Conservation (phyloP, 2,113 vertebrate genomes). For the Megaleporinus macrocephalus region DNA sequence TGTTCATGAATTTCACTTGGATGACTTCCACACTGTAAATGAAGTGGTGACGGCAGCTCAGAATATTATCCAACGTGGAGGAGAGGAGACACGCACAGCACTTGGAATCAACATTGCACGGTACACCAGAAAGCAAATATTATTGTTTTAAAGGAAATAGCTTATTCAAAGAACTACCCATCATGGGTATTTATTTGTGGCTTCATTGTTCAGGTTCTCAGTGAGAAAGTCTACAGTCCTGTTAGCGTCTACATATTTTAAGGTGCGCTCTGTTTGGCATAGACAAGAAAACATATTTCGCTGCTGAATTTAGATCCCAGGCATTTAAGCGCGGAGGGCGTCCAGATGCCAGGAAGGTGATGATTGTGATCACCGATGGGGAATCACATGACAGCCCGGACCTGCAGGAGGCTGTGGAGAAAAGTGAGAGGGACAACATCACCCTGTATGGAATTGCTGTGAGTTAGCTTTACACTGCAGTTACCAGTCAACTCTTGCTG, state of each 20-base stretch:
- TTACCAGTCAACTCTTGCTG: not conserved
- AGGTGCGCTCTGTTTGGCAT: not conserved
- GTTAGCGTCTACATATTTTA: not conserved
- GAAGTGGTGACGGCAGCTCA: conserved; percentile 90
- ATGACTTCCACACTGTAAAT: conserved; percentile 88
- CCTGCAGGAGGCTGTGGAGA: conserved; percentile 85
- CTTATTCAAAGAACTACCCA: not conserved
- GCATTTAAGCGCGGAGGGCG: conserved; percentile 90
- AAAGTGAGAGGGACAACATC: conserved; percentile 90
- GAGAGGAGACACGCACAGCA: conserved; percentile 92
- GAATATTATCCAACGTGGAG: conserved; percentile 90
- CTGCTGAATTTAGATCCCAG: conserved; percentile 67
- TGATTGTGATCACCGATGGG: conserved; percentile 97
- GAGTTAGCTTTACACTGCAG: conserved; percentile 64
- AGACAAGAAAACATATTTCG: not conserved
- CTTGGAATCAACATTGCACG: conserved; percentile 91
- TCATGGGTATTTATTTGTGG: not conserved
- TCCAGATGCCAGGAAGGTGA: conserved; percentile 92
- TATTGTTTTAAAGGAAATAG: not conserved
- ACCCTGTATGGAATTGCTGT: conserved; percentile 95
- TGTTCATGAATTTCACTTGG: conserved; percentile 91
- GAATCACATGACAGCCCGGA: conserved; percentile 95
- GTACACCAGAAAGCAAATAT: conserved; percentile 67
- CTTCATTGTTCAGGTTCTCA: too few relatives aligned
- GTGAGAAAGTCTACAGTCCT: not conserved